A percentile compares a stretch with the other conserved stretches of the same genome.
Conservation (phyloP, 2,113 vertebrate species). For the Microcebus tavaratra region DNA sequence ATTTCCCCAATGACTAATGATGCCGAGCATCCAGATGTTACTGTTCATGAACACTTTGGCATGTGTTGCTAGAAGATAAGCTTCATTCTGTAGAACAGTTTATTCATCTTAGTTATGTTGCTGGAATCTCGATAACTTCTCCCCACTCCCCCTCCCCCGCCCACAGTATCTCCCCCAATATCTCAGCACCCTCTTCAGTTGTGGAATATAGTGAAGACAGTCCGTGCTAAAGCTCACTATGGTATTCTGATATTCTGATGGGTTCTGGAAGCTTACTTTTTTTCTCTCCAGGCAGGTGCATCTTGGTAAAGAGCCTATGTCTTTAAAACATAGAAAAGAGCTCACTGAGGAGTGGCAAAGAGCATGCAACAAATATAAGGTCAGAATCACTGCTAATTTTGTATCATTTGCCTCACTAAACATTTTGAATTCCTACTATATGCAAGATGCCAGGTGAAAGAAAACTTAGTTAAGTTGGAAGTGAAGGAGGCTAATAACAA, state of each 20-base stretch:
- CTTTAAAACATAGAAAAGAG: slow-evolving; percentile 81
- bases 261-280: slow-evolving; percentile 32
- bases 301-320: slow-evolving; percentile 87
- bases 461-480: not conserved
- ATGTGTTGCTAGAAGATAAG: not conserved
- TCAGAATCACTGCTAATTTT: slow-evolving; percentile 70
- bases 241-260: not conserved
- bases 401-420: not conserved
- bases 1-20: not conserved
- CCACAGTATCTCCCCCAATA: not conserved
- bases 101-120: not conserved
- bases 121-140: not conserved
- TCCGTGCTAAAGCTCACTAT: not conserved
- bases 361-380: slow-evolving; percentile 85
- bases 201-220: not conserved
- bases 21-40: not conserved
- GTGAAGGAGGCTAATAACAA: not conserved
- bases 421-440: not conserved
- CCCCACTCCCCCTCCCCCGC: not conserved
- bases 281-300: slow-evolving; percentile 87
- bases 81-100: not conserved
- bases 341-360: slow-evolving; percentile 85
- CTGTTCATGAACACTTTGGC: not conserved
- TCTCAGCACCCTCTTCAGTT: not conserved
- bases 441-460: not conserved